Conservation (phyloP, 2,888 invertebrate genomes). For the Lepidochitona cinerea region DNA sequence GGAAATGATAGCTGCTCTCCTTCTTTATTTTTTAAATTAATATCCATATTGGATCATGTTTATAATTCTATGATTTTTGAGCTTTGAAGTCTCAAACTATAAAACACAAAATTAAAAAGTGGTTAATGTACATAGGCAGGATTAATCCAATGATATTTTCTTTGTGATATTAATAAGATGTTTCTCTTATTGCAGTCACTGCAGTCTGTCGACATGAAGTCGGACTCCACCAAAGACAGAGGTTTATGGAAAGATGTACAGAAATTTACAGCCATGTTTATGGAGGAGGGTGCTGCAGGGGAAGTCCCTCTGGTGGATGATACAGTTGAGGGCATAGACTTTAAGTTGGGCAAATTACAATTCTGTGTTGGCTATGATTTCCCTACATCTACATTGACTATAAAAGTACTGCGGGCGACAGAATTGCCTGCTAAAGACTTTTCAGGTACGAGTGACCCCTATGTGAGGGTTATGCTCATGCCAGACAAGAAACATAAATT, state of each 20-base stretch:
- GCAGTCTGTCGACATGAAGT: constrained; percentile 2
- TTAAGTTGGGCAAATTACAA: constrained; percentile 64
- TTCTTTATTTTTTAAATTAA: no score
- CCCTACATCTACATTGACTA: constrained; percentile 62
- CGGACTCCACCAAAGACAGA: constrained; percentile 12
- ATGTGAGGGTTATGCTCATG: constrained; percentile 68
- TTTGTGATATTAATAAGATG: no score
- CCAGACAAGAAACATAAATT: constrained; percentile 69
- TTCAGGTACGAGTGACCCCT: constrained; percentile 70
- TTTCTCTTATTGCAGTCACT: constrained; percentile 1
- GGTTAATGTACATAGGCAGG: no score
- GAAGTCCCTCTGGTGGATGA: constrained; percentile 36
- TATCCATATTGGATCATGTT: background rate
- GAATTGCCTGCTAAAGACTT: constrained; percentile 69
- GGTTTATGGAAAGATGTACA: constrained; percentile 58
- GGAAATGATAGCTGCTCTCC: no score
- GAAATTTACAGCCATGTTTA: constrained; percentile 59
- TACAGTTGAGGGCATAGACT: constrained; percentile 54
- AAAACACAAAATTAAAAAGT: background rate
- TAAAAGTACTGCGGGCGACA: constrained; percentile 64
- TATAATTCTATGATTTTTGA: background rate
- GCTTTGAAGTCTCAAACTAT: background rate
- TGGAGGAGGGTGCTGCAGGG: constrained; percentile 48
- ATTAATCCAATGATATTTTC: no score
- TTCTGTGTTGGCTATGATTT: constrained; percentile 66